Evolutionary conservation across 1,140 invertebrate species (phyloP).

Genomic region (Drosophila parabipectinata): DNA sequence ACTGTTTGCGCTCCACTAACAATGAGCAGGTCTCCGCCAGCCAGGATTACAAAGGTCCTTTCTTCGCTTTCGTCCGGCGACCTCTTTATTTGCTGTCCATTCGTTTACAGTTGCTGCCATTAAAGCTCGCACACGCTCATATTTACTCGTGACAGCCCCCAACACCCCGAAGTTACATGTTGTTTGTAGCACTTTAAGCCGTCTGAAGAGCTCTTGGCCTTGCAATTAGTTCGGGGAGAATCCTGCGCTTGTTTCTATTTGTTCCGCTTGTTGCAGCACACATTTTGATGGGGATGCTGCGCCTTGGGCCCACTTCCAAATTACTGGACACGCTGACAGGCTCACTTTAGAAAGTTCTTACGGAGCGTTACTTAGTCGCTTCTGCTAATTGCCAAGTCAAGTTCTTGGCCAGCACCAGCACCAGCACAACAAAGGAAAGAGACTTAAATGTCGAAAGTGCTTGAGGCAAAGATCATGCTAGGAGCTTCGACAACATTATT

Average conservation of each 20-base stretch:
- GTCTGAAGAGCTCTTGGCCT: conserved; percentile 70
- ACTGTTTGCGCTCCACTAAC: conserved; percentile 62
- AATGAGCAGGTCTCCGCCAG: conserved; percentile 48
- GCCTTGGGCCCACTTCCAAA: conserved; percentile 37
- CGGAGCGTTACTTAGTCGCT: conserved; percentile 44
- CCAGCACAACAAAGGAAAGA: background rate
- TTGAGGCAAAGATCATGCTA: background rate
- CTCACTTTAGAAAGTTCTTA: conserved; percentile 42
- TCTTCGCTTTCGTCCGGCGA: conserved; percentile 9
- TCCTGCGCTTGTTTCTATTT: conserved; percentile 22
- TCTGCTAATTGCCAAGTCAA: conserved; percentile 57
- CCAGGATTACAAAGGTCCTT: conserved; percentile 1
- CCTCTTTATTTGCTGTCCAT: conserved; percentile 52
- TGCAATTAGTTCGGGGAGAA: conserved; percentile 69
- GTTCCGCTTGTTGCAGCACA: conserved; percentile 31
- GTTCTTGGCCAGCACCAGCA: conserved; percentile 13
- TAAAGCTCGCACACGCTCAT: conserved; percentile 34
- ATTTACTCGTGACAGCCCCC: conserved; percentile 52
- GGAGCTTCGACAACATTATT: too few species aligned
- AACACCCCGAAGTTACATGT: conserved; percentile 14
- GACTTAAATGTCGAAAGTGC: background rate
- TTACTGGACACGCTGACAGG: conserved; percentile 34
- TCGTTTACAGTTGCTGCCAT: conserved; percentile 34
- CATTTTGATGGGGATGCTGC: conserved; percentile 42
- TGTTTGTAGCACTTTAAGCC: conserved; percentile 63